Evolutionary conservation across 2,113 vertebrate species (phyloP).

Genomic region (Campylomormyrus tamandua): DNA sequence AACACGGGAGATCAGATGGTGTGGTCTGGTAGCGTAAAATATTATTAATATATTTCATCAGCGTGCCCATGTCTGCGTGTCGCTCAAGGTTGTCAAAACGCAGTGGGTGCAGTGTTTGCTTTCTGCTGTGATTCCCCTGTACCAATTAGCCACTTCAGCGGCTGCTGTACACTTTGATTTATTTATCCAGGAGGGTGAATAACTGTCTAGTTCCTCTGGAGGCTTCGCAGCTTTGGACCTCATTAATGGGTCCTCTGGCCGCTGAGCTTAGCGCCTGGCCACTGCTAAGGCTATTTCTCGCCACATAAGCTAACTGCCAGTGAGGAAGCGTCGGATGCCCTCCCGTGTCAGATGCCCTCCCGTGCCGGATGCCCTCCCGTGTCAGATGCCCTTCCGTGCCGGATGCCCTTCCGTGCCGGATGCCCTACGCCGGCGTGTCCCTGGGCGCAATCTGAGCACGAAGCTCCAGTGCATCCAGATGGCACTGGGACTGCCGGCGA

Average conservation of each 20-base stretch:
- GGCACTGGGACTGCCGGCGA: neutral
- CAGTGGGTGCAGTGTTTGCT: slow-evolving; percentile 67
- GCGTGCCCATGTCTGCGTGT: slow-evolving; percentile 41
- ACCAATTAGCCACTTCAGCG: slow-evolving; percentile 70
- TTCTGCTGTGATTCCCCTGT: slow-evolving; percentile 52
- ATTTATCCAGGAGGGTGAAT: slow-evolving; percentile 58
- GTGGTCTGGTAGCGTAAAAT: neutral
- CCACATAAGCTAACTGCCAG: slow-evolving; percentile 49
- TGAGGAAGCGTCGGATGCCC: slow-evolving; percentile 49
- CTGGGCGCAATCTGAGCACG: neutral
- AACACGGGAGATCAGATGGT: neutral
- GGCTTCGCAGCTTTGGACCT: slow-evolving; percentile 55
- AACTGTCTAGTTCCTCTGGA: slow-evolving; percentile 41
- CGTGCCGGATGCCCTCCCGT: slow-evolving; percentile 34
- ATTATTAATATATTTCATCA: neutral
- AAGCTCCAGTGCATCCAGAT: neutral
- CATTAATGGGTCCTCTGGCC: slow-evolving; percentile 59
- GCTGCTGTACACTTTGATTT: slow-evolving; percentile 69
- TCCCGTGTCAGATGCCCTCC: slow-evolving; percentile 47
- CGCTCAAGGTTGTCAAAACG: slow-evolving; percentile 62
- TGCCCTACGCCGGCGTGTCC: slow-evolving; percentile 27
- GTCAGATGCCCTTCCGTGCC: slow-evolving; percentile 33
- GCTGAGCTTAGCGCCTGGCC: slow-evolving; percentile 51
- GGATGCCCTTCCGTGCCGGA: slow-evolving; percentile 38
- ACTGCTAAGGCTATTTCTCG: slow-evolving; percentile 58